Base-by-base conservation (phyloP, 2,797 vertebrate genomes). In the Miichthys miiuy region DNA sequence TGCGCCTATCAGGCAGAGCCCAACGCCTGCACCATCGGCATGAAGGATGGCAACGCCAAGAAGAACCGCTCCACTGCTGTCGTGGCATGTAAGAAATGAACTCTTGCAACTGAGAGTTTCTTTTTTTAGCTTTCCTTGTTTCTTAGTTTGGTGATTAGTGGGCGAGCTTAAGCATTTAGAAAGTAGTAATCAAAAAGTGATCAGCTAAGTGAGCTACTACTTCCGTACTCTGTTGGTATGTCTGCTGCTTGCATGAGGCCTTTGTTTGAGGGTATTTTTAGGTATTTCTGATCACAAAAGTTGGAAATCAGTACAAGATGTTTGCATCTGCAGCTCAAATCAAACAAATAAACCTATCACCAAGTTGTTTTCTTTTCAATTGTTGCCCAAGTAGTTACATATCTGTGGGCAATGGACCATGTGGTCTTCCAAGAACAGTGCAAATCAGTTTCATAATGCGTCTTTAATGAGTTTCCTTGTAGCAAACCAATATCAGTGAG, bases 1-100 rank as follows among this genome's bases (percentile, higher is more conserved):
- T 97, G 97, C 21, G 95, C 96, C 0, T 99, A 99, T 73, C 98
- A 99, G 91, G 97, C 98, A 0, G 98, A 99, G 79, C 98, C 98
- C 75, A 97, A 92, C 72, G 91, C 94, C 73, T 87, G 91, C 18
- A 91, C 88, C 1, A 1, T 88, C 0, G 97, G 96, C 3, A 94
- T 96, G 86, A 95, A 93, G 86, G 96, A 97, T 7, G 95, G 95
- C 55, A 99, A 98, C 0, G 17, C 30, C 20, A 95, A 92, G 88
- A 99, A 97, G 95, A 99, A 99, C 88, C 97, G 98, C 54, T 95
- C 94, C 0, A 71, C 60, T 17, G 85, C 94, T 0, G 94, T 97
- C 0, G 95, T 98, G 14, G 95, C 97, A 20, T 99, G 98, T 99
- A 93, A 18, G 97, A 93, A 11, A 16, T 2, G 6, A 46, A 13